These are phyloP conservation scores for Nomada lathburiana DNA, from an alignment of 2,888 invertebrate species.

Conservation along the genomic window DNA sequence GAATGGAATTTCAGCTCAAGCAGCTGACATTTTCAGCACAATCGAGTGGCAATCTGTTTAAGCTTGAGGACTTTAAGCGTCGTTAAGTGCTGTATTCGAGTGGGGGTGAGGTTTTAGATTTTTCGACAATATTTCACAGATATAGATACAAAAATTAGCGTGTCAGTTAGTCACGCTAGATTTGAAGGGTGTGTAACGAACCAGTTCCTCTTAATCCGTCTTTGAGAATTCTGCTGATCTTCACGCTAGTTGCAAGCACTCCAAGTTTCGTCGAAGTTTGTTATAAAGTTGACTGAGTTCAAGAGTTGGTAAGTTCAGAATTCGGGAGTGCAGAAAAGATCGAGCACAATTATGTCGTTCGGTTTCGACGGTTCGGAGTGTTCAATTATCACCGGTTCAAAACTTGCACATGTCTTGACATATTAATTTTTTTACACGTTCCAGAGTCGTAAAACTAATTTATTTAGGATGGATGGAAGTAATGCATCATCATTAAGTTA, in stretches of 20 bases:
- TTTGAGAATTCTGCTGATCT: conserved; percentile 16
- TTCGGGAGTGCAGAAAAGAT: conserved; percentile 17
- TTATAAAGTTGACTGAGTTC: conserved; percentile 3
- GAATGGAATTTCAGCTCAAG: conserved; percentile 39
- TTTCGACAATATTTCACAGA: background rate
- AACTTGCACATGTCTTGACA: background rate
- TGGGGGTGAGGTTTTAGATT: no score
- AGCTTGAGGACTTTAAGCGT: background rate
- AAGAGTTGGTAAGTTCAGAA: conserved; percentile 9
- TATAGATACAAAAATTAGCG: background rate
- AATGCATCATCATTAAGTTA: conserved; percentile 43
- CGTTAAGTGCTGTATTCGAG: background rate
- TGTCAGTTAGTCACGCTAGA: background rate
- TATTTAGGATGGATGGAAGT: conserved; percentile 2
- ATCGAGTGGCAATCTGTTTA: conserved; percentile 18
- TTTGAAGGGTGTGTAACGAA: conserved; percentile 9
- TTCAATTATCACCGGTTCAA: conserved; percentile 3
- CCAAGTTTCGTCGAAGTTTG: conserved; percentile 16
- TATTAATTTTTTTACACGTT: background rate
- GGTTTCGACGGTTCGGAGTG: background rate
- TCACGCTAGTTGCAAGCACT: background rate
- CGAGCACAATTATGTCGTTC: background rate
- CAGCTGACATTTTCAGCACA: background rate
- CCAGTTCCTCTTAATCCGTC: conserved; percentile 18
- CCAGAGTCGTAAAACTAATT: conserved; percentile 4